Base-by-base conservation (phyloP, 2,797 vertebrate species). In the Periophthalmus magnuspinnatus region DNA sequence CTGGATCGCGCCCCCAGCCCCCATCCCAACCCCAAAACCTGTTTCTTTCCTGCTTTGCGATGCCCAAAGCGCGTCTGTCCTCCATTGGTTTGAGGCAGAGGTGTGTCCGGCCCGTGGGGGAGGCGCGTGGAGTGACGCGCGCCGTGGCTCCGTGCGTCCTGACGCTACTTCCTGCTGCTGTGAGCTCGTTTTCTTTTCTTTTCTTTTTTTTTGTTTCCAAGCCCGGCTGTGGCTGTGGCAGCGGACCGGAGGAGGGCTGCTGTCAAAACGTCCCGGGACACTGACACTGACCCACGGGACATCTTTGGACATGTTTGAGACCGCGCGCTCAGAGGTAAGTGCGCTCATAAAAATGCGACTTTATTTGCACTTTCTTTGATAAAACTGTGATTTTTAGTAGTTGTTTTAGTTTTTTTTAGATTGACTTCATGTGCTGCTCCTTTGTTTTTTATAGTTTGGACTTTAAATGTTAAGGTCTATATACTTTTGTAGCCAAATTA, bases 81-180 rank as follows among this genome's bases (percentile, higher is more conserved):
- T 3, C 32, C 75, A 93, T 93, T 93, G 91, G 92, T 34, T 38
- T 19, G 66, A 58, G 67, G 8, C 58, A 83, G 89, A 86, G 91
- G 91, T 89, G 91, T 92, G 90, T 89, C 86, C 11, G 48, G 7
- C n/a, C n/a, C 48, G 8, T 52, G 2, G 48, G 10, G 86, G 83
- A 68, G 83, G 85, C 82, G 87, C 86, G 86, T 17, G 32, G 4
- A 10, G 21, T 13, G 19, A 57, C 41, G 38, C 38, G 2, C 38
- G 38, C 9, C 38, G 13, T 41, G 58, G 22, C 67, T 34, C 63
- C 52, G 61, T 48, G 60, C 61, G 41, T 36, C 19, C 5, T 24
- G n/a, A 54, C 86, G 87, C 83, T 62, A 83, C 48, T 83, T 90
- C 89, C 87, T 75, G 79, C 36, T 2, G 75, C 67, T 45, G 48